Base-by-base conservation (phyloP, 2,888 invertebrate genomes). In the Dasysyrphus albostriatus region DNA sequence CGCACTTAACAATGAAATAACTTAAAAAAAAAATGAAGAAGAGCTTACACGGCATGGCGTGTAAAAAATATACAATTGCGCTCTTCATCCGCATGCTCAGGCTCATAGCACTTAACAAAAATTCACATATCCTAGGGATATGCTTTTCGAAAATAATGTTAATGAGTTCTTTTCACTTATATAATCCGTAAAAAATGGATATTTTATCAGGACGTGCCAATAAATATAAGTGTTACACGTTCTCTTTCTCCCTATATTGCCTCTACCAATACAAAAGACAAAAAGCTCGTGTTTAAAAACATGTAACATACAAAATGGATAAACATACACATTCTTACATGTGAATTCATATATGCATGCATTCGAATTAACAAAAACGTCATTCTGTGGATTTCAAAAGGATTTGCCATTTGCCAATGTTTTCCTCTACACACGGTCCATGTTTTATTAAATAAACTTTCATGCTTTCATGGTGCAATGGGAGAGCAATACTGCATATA, bases 361-460 rank as follows among this genome's bases (percentile, higher is more conserved):
- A 29, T 51, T 61, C 32, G 56, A 73, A 77, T 81, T 81, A 69
- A 85, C 85, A 74, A 73, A 76, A 69, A 58, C 73, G 77, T 69
- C 73, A 81, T 74, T 77, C 29, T 47, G 65, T 47, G 49, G 49
- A 73, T 72, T 73, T 76, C 81, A 69, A 85, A 81, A 81, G 85
- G 85, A 85, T 85, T 85, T 85, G 73, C 76, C 76, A 82, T 76
- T 77, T 82, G 59, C 77, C 76, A 81, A 81, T 85, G 81, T 81
- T 81, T 81, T 85, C 44, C 73, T 73, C 12, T 69, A 69, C 44
- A 69, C 63, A 63, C 49, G 61, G 73, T 63, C 51, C 69, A 58
- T 85, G 85, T 77, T 85, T 85, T 85, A 85, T 85, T 85, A 81
- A 85, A 85, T 81, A 85, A 85, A 85, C 73, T 69, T 73, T 61